A percentile compares a stretch with the other conserved stretches of the same genome.
Evolutionary conservation across 2,888 invertebrate species (phyloP).

Genomic region (Portevinia maculata): DNA sequence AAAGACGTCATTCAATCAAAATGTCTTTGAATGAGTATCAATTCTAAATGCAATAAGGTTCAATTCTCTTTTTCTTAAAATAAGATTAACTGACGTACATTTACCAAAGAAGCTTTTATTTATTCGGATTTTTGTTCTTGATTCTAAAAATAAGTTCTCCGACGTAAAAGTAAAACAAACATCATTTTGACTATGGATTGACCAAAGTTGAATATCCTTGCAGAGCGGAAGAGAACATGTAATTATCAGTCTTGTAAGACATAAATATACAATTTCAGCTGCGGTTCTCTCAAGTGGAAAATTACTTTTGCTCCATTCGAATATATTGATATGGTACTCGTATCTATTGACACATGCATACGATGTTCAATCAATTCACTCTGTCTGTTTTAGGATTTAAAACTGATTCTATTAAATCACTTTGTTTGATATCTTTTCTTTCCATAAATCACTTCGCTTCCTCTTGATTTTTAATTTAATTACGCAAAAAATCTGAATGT

Average conservation of each 20-base stretch:
- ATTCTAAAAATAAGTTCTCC: constrained; percentile 13
- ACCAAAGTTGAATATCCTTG: constrained; percentile 25
- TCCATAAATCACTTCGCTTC: not conserved
- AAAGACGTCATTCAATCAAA: constrained; percentile 44
- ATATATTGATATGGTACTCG: not conserved
- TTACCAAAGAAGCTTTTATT: constrained; percentile 8
- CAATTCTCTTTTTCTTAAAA: constrained; percentile 16
- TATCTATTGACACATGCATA: too few species aligned
- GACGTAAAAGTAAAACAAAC: constrained; percentile 15
- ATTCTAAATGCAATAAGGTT: constrained; percentile 7
- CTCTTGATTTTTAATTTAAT: constrained; percentile 31
- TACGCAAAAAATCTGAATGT: not conserved
- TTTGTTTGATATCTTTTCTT: not conserved
- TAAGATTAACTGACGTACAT: constrained; percentile 18
- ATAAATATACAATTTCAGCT: not conserved
- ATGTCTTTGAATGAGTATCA: constrained; percentile 29
- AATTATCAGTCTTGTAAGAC: constrained; percentile 25
- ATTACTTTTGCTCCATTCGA: constrained; percentile 13
- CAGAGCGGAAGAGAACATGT: not conserved
- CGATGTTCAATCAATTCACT: too few species aligned
- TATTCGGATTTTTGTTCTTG: constrained; percentile 18
- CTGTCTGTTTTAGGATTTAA: too few species aligned
- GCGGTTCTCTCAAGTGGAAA: constrained; percentile 30
- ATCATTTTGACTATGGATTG: not conserved
- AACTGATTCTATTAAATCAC: too few species aligned